Evolutionary conservation across 2,113 vertebrate genomes (phyloP).

Genomic region (Pomatorhinus ruficollis): DNA sequence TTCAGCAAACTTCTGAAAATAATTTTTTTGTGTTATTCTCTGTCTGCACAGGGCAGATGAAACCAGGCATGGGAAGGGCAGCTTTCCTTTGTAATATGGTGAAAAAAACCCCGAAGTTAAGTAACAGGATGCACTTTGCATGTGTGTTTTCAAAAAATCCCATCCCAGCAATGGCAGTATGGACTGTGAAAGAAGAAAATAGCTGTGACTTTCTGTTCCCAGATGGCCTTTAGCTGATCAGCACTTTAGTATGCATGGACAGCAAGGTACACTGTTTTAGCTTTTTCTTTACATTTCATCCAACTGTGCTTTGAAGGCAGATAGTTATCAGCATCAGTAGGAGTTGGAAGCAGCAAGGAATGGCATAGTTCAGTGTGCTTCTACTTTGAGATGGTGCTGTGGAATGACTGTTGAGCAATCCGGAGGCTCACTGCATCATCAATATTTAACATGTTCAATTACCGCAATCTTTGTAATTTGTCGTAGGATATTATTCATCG

Average conservation of each 20-base stretch:
- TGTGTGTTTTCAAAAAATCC: not conserved
- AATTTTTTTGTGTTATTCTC: not conserved
- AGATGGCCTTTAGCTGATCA: not conserved
- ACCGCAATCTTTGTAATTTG: not conserved
- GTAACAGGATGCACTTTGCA: not conserved
- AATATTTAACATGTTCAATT: constrained; percentile 29
- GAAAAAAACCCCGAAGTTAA: rapidly evolving
- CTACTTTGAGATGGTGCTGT: constrained; percentile 16
- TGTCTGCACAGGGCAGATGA: not conserved
- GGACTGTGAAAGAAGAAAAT: not conserved
- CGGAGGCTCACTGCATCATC: not conserved
- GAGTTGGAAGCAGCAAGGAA: constrained; percentile 10
- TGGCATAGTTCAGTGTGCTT: not conserved
- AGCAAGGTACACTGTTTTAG: not conserved
- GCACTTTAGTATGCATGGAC: not conserved
- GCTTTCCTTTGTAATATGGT: not conserved
- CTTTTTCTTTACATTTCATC: not conserved
- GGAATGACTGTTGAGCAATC: constrained; percentile 29
- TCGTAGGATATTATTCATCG: not conserved
- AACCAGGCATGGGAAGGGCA: not conserved
- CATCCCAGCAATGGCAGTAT: not conserved
- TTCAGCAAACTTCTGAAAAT: not conserved
- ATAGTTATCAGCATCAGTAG: not conserved
- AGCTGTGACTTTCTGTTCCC: not conserved
- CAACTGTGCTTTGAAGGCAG: not conserved